Evolutionary conservation across 2,797 vertebrate species (phyloP).

Genomic region (Sebastes minor): DNA sequence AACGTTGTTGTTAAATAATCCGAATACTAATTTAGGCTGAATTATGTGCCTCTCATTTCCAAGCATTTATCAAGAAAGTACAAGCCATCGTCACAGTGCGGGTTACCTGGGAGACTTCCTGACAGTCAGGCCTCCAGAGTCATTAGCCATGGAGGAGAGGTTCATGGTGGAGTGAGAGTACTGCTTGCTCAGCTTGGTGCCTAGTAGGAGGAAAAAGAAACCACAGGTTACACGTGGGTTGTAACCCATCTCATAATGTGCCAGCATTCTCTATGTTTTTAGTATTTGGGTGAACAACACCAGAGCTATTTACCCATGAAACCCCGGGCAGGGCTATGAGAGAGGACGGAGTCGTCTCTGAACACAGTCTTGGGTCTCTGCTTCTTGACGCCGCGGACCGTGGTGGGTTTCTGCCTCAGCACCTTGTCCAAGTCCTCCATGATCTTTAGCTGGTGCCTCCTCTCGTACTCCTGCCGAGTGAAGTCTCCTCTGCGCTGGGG

Average conservation of each 20-base stretch:
- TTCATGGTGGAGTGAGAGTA: constrained; percentile 94
- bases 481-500: constrained; percentile 87
- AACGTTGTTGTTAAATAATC: neutral
- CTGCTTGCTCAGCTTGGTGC: constrained; percentile 88
- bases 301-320: constrained; percentile 82
- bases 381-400: constrained; percentile 85
- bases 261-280: too few relatives aligned
- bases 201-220: constrained; percentile 60
- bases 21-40: neutral
- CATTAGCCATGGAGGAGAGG: constrained; percentile 89
- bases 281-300: neutral
- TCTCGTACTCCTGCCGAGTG: constrained; percentile 88
- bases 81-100: neutral
- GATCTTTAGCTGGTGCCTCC: constrained; percentile 90
- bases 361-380: constrained; percentile 90
- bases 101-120: constrained; percentile 85
- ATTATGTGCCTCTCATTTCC: neutral
- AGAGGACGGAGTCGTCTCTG: constrained; percentile 89
- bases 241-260: too few relatives aligned
- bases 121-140: constrained; percentile 81
- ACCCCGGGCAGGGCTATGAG: constrained; percentile 88
- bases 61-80: neutral
- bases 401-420: constrained; percentile 86
- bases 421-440: constrained; percentile 95
- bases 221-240: too few relatives aligned